Conservation (phyloP, 1,140 invertebrate genomes). For the Sycobia sp. region DNA sequence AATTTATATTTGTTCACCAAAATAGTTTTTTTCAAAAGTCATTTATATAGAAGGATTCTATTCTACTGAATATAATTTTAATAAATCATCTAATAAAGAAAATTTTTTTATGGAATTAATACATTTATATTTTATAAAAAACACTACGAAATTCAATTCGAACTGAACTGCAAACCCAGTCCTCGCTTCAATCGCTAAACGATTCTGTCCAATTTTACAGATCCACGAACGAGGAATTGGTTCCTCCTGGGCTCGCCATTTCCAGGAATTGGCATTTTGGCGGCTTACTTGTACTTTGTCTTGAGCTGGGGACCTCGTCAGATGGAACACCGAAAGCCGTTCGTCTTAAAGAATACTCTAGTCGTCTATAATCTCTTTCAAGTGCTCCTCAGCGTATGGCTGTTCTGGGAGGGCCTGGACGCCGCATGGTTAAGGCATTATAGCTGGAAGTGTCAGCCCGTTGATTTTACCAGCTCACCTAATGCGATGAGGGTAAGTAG, state of each 20-base stretch:
- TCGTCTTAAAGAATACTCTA: conserved; percentile 75
- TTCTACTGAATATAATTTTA: too few species aligned
- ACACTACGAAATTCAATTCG: too few species aligned
- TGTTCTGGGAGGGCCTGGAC: conserved; percentile 75
- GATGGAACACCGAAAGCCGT: conserved; percentile 82
- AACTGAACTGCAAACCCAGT: too few species aligned
- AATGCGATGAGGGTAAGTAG: conserved; percentile 74
- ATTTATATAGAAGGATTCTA: too few species aligned
- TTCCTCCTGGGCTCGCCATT: conserved; percentile 78
- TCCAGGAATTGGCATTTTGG: conserved; percentile 72
- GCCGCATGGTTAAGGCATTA: conserved; percentile 69
- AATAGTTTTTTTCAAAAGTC: too few species aligned
- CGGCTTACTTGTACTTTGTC: conserved; percentile 75
- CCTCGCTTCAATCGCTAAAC: too few species aligned
- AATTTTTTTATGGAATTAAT: too few species aligned
- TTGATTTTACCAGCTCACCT: conserved; percentile 74
- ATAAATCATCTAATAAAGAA: too few species aligned
- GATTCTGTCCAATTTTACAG: conserved; percentile 57
- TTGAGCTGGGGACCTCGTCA: conserved; percentile 76
- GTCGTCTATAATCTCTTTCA: conserved; percentile 83
- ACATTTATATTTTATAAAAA: too few species aligned
- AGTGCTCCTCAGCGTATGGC: conserved; percentile 75
- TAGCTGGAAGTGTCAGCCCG: conserved; percentile 84
- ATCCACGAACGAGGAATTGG: conserved; percentile 84
- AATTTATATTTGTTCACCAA: too few species aligned